Conservation (phyloP, 1,140 invertebrate species). For the Drosophila lini region DNA sequence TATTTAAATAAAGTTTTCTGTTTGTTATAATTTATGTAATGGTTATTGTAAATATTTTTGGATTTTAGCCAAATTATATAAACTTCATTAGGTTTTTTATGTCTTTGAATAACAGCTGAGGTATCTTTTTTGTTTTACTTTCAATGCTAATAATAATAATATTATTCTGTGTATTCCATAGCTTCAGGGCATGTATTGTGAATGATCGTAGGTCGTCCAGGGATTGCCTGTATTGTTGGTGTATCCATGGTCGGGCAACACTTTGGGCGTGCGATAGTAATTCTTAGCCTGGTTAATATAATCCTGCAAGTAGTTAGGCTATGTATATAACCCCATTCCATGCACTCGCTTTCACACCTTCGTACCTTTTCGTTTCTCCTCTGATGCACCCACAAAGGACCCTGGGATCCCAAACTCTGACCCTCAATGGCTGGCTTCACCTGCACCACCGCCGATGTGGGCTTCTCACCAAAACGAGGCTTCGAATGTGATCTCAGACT, state of each 20-base stretch:
- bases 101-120: neutral
- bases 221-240: slow-evolving; percentile 25
- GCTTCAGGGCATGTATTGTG: slow-evolving; percentile 62
- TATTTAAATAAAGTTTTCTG: neutral
- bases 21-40: neutral
- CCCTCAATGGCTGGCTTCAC: slow-evolving; percentile 40
- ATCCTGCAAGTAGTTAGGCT: slow-evolving; percentile 36
- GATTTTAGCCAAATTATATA: neutral
- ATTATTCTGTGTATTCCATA: neutral
- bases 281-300: slow-evolving; percentile 60
- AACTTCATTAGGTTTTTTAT: neutral
- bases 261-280: slow-evolving; percentile 66
- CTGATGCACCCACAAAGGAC: slow-evolving; percentile 18
- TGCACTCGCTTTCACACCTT: neutral
- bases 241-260: slow-evolving; percentile 54
- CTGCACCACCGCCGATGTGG: slow-evolving; percentile 43
- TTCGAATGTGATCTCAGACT: slow-evolving; percentile 53
- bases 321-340: neutral
- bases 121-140: neutral
- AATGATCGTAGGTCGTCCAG: slow-evolving; percentile 52
- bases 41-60: neutral
- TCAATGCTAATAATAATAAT: neutral
- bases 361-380: slow-evolving; percentile 67
- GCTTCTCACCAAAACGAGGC: neutral
- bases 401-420: neutral